phyloP scores from a whole-genome alignment of 2,888 invertebrate species.

The Pyrgus malvae region DNA sequence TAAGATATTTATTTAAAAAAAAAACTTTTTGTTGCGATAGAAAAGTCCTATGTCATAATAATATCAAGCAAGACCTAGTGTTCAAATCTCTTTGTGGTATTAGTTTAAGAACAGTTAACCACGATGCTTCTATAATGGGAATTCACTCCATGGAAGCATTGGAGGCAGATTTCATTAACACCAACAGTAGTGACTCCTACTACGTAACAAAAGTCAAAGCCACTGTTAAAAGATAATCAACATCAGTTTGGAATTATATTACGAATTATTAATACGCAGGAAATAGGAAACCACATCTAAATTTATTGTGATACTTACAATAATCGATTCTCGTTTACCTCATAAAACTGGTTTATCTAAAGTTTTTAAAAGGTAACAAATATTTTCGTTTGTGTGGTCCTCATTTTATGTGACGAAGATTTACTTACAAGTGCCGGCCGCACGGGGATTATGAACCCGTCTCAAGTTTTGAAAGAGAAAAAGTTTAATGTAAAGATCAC shows the following conservation, averaged over 20 bases:
- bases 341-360: conserved; percentile 43
- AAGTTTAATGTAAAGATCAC: conserved; percentile 80
- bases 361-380: conserved; percentile 50
- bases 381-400: conserved; percentile 73
- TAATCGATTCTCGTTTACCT: conserved; percentile 46
- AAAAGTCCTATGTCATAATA: too few species aligned
- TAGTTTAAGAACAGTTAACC: too few species aligned
- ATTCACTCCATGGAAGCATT: not conserved
- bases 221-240: too few species aligned
- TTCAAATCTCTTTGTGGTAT: not conserved
- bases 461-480: conserved; percentile 76
- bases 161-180: not conserved
- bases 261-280: conserved; percentile 32
- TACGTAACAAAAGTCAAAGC: too few species aligned
- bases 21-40: too few species aligned
- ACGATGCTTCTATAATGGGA: too few species aligned
- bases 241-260: conserved; percentile 28
- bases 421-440: conserved; percentile 65
- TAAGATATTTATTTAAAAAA: too few species aligned
- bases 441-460: conserved; percentile 73
- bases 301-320: conserved; percentile 35
- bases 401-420: conserved; percentile 56
- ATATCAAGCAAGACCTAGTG: not conserved
- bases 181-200: not conserved
- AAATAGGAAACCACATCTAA: conserved; percentile 39